A percentile compares a stretch with the other conserved stretches of the same genome.
phyloP scores from a whole-genome alignment of 2,888 invertebrate species.

The Pyrgus malvae region DNA sequence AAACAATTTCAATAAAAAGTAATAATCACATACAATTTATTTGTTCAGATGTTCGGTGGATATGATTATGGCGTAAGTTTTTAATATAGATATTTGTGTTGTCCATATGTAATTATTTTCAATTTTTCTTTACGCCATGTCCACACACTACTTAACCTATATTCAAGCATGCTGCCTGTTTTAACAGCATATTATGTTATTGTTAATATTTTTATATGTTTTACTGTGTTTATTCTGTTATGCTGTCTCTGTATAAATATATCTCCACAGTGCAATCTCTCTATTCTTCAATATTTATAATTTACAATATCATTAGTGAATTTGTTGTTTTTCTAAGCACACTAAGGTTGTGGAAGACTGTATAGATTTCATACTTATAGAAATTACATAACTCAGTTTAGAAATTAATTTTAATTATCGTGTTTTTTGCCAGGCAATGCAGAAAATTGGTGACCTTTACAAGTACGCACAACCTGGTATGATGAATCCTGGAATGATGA shows the following conservation, averaged over 20 bases:
- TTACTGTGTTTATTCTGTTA: background rate
- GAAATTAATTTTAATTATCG: too few relatives aligned
- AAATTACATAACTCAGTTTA: too few relatives aligned
- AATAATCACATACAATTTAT: constrained; percentile 39
- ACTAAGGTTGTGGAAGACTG: too few relatives aligned
- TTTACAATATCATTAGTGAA: too few relatives aligned
- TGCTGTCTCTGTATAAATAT: background rate
- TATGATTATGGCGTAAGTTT: constrained; percentile 80
- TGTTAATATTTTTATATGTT: constrained; percentile 1
- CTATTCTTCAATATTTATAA: too few relatives aligned
- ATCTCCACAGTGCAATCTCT: too few relatives aligned
- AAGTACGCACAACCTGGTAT: constrained; percentile 66
- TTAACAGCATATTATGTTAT: constrained; percentile 12
- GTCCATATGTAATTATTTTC: constrained; percentile 41
- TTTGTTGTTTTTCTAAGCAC: too few relatives aligned
- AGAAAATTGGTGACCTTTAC: constrained; percentile 71
- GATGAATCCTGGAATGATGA: constrained; percentile 71
- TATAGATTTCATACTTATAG: too few relatives aligned
- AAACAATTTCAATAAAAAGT: background rate
- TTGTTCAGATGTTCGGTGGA: constrained; percentile 81
- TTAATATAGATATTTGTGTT: constrained; percentile 47
- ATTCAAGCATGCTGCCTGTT: constrained; percentile 23
- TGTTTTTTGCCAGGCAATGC: constrained; percentile 58
- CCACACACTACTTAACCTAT: constrained; percentile 25
- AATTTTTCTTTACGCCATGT: constrained; percentile 42